These are phyloP conservation scores for Psettodes erumei DNA, from an alignment of 2,113 vertebrate genomes.

Conservation along the genomic window DNA sequence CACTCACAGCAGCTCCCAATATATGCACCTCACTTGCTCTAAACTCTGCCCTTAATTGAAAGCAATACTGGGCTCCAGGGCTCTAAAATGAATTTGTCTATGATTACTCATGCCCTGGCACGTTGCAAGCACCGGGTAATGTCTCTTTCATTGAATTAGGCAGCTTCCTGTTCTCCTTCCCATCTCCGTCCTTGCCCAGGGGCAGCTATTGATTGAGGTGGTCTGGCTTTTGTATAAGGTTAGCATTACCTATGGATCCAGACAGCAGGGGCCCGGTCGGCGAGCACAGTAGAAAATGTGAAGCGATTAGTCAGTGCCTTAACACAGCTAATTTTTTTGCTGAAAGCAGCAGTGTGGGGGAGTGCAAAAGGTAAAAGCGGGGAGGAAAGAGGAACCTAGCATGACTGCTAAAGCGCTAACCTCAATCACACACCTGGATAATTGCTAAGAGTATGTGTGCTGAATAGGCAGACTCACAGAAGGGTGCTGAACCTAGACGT, in stretches of 20 bases:
- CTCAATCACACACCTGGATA: slow-evolving; percentile 54
- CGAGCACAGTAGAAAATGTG: slow-evolving; percentile 55
- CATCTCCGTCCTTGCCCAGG: slow-evolving; percentile 77
- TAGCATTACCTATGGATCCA: slow-evolving; percentile 64
- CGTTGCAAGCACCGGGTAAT: slow-evolving; percentile 80
- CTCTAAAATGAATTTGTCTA: slow-evolving; percentile 91
- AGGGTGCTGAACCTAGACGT: slow-evolving; percentile 14
- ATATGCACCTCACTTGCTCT: slow-evolving; percentile 59
- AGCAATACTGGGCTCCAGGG: slow-evolving; percentile 88
- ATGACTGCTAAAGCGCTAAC: slow-evolving; percentile 32
- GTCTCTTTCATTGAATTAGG: slow-evolving; percentile 86
- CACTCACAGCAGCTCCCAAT: slow-evolving; percentile 37
- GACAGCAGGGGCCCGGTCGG: slow-evolving; percentile 21
- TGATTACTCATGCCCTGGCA: slow-evolving; percentile 86
- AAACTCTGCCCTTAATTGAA: slow-evolving; percentile 90
- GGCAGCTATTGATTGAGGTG: slow-evolving; percentile 85
- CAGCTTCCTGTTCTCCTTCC: slow-evolving; percentile 82
- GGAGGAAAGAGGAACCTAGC: slow-evolving; percentile 24
- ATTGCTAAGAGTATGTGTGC: slow-evolving; percentile 48
- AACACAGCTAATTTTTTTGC: slow-evolving; percentile 68
- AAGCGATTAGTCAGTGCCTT: slow-evolving; percentile 64
- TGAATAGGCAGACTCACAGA: slow-evolving; percentile 32
- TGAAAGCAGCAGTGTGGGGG: slow-evolving; percentile 51
- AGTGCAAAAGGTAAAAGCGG: slow-evolving; percentile 46
- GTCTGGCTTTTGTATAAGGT: slow-evolving; percentile 66